Conservation (phyloP, 2,888 invertebrate genomes). For the Silvanus unidentatus region DNA sequence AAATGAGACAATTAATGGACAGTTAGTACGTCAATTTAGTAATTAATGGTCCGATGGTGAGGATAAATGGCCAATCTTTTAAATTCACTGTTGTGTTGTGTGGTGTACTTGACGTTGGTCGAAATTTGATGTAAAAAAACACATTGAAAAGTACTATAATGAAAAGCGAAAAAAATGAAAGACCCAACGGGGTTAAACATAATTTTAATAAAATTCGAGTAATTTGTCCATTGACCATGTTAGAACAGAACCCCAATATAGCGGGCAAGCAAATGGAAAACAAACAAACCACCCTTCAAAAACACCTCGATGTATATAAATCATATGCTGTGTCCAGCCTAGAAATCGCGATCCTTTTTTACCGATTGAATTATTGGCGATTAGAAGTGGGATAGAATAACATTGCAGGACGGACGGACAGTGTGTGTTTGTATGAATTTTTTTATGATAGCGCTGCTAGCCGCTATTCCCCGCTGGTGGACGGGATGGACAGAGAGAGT, state of each 20-base stretch:
- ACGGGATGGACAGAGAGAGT: too few species aligned
- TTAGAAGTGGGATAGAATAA: constrained; percentile 22
- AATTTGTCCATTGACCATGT: constrained; percentile 26
- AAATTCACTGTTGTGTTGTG: too few species aligned
- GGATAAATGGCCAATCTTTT: too few species aligned
- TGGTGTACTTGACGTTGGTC: too few species aligned
- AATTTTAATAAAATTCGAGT: constrained; percentile 25
- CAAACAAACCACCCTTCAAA: constrained; percentile 33
- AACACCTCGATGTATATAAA: constrained; percentile 34
- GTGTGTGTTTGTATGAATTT: background rate
- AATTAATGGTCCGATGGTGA: too few species aligned
- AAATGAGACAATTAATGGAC: too few species aligned
- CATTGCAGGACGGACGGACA: constrained; percentile 6
- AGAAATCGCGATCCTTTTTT: constrained; percentile 24
- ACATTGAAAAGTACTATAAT: too few species aligned
- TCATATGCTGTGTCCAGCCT: constrained; percentile 21
- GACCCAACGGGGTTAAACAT: constrained; percentile 5
- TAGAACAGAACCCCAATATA: constrained; percentile 10
- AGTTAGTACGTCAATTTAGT: too few species aligned
- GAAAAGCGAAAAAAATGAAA: too few species aligned
- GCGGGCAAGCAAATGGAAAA: constrained; percentile 23
- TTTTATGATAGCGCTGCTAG: background rate
- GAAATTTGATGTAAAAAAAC: too few species aligned
- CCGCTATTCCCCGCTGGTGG: background rate
- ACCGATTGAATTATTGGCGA: constrained; percentile 24